These are phyloP conservation scores for Tridacna crocea DNA, from an alignment of 2,888 invertebrate species.

Conservation along the genomic window DNA sequence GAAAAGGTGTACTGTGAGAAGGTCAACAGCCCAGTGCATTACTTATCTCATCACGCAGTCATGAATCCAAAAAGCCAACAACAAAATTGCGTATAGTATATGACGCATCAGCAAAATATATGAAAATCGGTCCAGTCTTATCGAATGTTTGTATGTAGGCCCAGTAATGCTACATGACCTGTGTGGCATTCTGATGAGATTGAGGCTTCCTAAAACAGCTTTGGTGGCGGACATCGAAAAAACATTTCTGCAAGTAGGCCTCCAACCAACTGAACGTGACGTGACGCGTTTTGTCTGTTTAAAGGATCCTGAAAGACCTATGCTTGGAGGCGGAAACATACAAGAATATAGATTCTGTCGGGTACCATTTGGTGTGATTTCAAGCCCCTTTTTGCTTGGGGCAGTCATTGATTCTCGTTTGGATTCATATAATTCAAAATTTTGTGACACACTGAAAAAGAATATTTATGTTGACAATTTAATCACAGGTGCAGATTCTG, in stretches of 20 bases:
- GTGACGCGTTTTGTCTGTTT: neutral
- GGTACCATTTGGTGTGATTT: neutral
- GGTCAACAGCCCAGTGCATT: neutral
- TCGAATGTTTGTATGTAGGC: neutral
- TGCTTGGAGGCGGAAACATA: neutral
- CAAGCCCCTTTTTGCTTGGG: conserved; percentile 5
- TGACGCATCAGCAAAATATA: neutral
- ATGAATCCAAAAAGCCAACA: neutral
- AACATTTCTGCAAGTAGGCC: neutral
- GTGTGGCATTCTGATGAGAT: neutral
- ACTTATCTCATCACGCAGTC: neutral
- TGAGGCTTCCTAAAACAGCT: neutral
- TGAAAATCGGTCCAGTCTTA: neutral
- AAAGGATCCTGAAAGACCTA: neutral
- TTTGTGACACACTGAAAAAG: neutral
- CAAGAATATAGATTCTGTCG: neutral
- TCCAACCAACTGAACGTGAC: neutral
- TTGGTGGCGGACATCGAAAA: neutral
- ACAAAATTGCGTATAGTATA: neutral
- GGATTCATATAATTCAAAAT: neutral
- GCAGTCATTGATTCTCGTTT: neutral
- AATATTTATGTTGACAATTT: neutral
- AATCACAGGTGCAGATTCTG: neutral
- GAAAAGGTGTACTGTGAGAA: neutral
- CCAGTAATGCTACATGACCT: neutral